Conservation (phyloP, 2,888 invertebrate species). For the Cephus rjabovi region DNA sequence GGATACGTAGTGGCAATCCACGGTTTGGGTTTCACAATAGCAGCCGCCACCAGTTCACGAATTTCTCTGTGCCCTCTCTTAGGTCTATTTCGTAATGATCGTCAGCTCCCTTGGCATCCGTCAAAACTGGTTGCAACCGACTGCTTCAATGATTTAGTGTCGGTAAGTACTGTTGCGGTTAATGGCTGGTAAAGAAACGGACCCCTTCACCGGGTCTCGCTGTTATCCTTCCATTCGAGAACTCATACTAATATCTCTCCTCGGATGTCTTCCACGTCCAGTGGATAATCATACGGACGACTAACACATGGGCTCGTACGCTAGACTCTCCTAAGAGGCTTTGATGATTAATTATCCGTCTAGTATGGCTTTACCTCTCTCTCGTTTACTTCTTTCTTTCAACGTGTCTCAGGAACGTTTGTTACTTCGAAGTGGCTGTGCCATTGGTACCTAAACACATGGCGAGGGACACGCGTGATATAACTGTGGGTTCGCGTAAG, state of each 20-base stretch:
- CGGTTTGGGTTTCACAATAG: background rate
- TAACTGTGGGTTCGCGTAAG: background rate
- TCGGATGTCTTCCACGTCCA: background rate
- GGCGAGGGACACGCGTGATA: background rate
- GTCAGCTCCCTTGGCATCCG: background rate
- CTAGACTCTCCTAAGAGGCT: background rate
- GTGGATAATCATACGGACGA: background rate
- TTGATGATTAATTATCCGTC: background rate
- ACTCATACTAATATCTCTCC: background rate
- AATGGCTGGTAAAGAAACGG: background rate
- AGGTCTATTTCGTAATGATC: background rate
- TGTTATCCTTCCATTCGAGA: background rate
- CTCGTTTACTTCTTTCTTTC: background rate
- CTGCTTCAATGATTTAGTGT: background rate
- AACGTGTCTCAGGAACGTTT: background rate
- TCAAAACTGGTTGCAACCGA: background rate
- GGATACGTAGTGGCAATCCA: background rate
- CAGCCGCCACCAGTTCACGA: background rate
- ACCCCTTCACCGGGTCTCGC: background rate
- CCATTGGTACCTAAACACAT: background rate
- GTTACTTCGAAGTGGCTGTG: background rate
- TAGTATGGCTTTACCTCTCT: background rate
- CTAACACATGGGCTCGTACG: background rate
- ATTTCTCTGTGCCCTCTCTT: background rate
- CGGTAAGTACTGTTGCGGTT: background rate